Percentiles rank a stretch among this genome's conserved stretches.
Evolutionary conservation across 2,797 vertebrate genomes (phyloP).

Genomic region (Notolabrus celidotus): DNA sequence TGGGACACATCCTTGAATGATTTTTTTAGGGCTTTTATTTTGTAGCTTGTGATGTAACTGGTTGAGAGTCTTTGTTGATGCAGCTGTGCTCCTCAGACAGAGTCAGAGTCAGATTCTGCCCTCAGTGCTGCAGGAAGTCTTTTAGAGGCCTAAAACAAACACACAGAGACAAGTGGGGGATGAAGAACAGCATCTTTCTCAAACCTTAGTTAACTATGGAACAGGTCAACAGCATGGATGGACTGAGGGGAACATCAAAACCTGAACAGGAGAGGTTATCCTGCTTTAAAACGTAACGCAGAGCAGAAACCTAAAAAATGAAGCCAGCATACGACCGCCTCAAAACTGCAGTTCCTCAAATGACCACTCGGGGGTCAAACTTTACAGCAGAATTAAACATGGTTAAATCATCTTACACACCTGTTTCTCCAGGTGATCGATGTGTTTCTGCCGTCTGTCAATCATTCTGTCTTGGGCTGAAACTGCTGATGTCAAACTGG

Average conservation of each 20-base stretch:
- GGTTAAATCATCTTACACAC: conserved; percentile 1
- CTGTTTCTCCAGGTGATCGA: conserved; percentile 62
- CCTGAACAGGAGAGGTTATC: too few species aligned
- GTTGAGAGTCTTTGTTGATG: conserved; percentile 51
- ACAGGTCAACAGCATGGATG: too few species aligned
- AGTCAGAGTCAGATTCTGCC: conserved; percentile 24
- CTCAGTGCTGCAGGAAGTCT: conserved; percentile 34
- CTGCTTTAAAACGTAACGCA: too few species aligned
- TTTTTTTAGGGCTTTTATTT: background rate
- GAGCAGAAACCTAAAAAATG: too few species aligned
- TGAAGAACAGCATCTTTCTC: background rate
- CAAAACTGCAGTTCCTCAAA: too few species aligned
- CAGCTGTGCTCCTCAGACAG: conserved; percentile 60
- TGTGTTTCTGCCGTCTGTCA: conserved; percentile 44
- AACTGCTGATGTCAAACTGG: conserved; percentile 46
- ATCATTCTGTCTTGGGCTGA: conserved; percentile 52
- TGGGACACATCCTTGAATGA: background rate
- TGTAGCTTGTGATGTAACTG: background rate
- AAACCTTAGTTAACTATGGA: background rate
- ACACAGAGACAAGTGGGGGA: background rate
- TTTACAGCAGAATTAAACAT: too few species aligned
- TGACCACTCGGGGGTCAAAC: too few species aligned
- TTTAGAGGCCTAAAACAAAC: conserved; percentile 52
- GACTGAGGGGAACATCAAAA: too few species aligned
- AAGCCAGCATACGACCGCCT: too few species aligned